Percentiles rank a stretch among this genome's conserved stretches.
Evolutionary conservation across 1,140 invertebrate genomes (phyloP).

Genomic region (Aphelinus atriplicis): DNA sequence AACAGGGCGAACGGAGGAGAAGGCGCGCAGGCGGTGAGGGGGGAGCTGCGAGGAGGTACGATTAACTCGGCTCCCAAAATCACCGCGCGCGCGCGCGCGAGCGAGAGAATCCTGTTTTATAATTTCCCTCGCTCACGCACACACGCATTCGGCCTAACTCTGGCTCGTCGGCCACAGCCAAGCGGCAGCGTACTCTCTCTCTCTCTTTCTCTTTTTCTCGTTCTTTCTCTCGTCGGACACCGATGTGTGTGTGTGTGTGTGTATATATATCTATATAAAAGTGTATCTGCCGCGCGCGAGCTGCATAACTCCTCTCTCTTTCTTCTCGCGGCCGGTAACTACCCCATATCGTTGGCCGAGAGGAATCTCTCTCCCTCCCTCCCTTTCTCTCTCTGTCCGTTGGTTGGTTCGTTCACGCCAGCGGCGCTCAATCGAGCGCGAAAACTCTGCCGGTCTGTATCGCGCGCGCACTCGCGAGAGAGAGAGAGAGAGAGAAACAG

Average conservation of each 20-base stretch:
- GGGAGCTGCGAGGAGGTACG: no score
- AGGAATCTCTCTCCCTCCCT: conserved; percentile 46
- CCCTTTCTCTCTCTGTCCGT: no score
- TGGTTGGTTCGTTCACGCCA: conserved; percentile 41
- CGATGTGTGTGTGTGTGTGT: not conserved
- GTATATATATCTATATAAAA: not conserved
- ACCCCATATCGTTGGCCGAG: conserved; percentile 42
- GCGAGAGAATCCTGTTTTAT: no score
- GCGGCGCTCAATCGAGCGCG: conserved; percentile 48
- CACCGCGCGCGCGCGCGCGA: no score
- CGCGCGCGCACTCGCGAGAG: no score
- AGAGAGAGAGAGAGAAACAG: no score
- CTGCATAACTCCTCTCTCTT: conserved; percentile 41
- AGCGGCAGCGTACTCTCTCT: not conserved
- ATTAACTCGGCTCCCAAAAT: no score
- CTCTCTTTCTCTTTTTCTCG: not conserved
- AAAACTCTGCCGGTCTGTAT: conserved; percentile 8
- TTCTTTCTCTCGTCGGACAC: not conserved
- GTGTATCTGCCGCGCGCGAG: not conserved
- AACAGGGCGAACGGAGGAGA: no score
- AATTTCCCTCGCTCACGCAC: no score
- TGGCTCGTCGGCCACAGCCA: no score
- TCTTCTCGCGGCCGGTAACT: conserved; percentile 13
- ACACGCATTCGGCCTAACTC: no score
- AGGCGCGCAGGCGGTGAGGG: no score